These are phyloP conservation scores for Drosophila demipolita DNA, from an alignment of 2,888 invertebrate species.

Conservation along the genomic window DNA sequence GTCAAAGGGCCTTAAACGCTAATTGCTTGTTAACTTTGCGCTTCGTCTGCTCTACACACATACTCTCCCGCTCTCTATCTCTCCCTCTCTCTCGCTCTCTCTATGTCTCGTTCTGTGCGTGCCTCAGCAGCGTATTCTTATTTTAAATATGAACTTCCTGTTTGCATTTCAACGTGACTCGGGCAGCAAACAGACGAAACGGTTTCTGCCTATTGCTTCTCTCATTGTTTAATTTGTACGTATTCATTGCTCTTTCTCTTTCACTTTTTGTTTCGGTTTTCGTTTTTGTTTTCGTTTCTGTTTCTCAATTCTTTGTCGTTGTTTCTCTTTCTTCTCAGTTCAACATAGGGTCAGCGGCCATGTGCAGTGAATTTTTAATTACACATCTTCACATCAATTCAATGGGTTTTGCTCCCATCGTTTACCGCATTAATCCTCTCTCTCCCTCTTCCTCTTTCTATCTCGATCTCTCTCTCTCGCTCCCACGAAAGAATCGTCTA, in stretches of 20 bases:
- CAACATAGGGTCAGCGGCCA: slow-evolving; percentile 22
- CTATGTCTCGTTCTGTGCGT: slow-evolving; percentile 23
- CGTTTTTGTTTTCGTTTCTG: slow-evolving; percentile 6
- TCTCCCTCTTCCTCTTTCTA: accelerated
- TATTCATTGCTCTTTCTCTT: slow-evolving; percentile 8
- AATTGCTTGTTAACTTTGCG: slow-evolving; percentile 56
- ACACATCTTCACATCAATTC: slow-evolving; percentile 57
- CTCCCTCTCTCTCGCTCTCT: neutral
- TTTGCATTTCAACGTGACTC: slow-evolving; percentile 53
- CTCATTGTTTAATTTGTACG: slow-evolving; percentile 1
- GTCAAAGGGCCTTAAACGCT: slow-evolving; percentile 68
- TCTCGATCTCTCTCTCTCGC: accelerated
- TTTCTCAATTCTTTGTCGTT: neutral
- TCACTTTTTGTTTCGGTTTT: neutral
- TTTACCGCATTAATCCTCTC: neutral
- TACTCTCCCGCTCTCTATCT: neutral
- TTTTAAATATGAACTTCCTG: slow-evolving; percentile 76
- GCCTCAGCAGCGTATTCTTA: slow-evolving; percentile 41
- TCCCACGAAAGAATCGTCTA: neutral
- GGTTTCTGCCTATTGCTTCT: slow-evolving; percentile 29
- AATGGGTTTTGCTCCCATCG: slow-evolving; percentile 43
- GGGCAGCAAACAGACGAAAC: slow-evolving; percentile 42
- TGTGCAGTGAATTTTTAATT: slow-evolving; percentile 66
- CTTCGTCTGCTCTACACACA: neutral
- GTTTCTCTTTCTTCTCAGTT: slow-evolving; percentile 16